Conservation (phyloP, 2,113 vertebrate genomes). For the Petromus typicus region DNA sequence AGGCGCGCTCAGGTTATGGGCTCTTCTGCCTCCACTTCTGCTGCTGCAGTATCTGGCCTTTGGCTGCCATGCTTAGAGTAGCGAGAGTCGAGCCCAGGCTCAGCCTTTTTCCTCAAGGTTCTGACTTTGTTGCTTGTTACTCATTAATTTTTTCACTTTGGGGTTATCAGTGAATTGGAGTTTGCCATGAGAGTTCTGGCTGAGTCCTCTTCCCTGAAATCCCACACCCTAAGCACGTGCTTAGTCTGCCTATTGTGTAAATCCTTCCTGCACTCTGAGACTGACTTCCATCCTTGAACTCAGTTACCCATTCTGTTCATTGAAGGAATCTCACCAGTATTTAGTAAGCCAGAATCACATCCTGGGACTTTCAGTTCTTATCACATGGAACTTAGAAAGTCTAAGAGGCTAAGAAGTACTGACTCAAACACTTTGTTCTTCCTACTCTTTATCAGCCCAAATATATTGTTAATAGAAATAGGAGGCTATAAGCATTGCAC, state of each 20-base stretch:
- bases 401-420: slow-evolving; percentile 13
- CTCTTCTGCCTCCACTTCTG: no score
- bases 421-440: slow-evolving; percentile 41
- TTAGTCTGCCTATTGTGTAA: not conserved
- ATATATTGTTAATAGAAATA: slow-evolving; percentile 48
- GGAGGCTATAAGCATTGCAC: not conserved
- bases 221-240: not conserved
- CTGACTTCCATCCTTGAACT: not conserved
- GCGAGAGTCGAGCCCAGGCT: no score
- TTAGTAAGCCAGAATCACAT: slow-evolving; percentile 35
- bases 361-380: slow-evolving; percentile 34
- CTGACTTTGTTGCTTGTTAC: no score
- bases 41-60: no score
- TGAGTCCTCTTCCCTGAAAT: no score
- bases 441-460: slow-evolving; percentile 56
- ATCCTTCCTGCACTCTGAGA: not conserved
- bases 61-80: no score
- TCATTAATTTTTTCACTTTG: no score
- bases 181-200: no score
- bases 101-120: no score
- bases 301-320: not conserved
- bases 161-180: no score
- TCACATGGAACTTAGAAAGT: not conserved
- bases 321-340: not conserved
- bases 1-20: no score